A percentile compares a stretch with the other conserved stretches of the same genome.
Evolutionary conservation across 2,888 invertebrate genomes (phyloP).

Genomic region (Polyommatus icarus): DNA sequence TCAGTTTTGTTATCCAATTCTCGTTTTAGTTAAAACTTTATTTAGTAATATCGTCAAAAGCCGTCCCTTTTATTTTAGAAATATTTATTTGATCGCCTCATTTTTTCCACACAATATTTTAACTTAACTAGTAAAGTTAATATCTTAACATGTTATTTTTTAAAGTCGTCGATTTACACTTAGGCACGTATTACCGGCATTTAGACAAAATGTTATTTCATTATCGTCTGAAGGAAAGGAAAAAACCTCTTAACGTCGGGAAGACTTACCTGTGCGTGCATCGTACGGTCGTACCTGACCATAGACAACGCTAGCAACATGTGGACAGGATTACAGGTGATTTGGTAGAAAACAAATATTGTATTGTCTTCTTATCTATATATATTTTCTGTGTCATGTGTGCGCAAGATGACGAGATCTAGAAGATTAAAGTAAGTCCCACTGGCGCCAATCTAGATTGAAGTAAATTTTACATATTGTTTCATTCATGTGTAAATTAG

Average conservation of each 20-base stretch:
- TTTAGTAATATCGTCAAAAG: no score
- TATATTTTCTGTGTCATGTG: background rate
- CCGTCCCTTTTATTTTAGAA: background rate
- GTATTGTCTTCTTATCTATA: background rate
- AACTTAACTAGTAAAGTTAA: background rate
- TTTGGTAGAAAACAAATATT: background rate
- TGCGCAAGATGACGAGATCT: background rate
- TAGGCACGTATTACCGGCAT: conserved; percentile 48
- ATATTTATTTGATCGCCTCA: background rate
- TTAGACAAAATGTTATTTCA: conserved; percentile 66
- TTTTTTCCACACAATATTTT: background rate
- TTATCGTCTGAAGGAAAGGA: conserved; percentile 68
- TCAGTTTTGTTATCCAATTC: no score
- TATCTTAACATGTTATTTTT: conserved; percentile 32
- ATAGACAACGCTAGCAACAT: conserved; percentile 70
- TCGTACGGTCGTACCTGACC: conserved; percentile 74
- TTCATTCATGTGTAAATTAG: no score
- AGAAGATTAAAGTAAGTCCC: background rate
- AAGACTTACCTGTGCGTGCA: conserved; percentile 66
- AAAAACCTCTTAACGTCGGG: conserved; percentile 58
- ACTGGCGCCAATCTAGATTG: background rate
- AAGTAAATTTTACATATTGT: background rate
- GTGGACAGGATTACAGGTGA: conserved; percentile 1
- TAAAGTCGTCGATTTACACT: conserved; percentile 33
- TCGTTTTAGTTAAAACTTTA: no score